A percentile compares a stretch with the other conserved stretches of the same genome.
Conservation (phyloP, 2,797 vertebrate genomes). For the Paramormyrops hopkinsi region DNA sequence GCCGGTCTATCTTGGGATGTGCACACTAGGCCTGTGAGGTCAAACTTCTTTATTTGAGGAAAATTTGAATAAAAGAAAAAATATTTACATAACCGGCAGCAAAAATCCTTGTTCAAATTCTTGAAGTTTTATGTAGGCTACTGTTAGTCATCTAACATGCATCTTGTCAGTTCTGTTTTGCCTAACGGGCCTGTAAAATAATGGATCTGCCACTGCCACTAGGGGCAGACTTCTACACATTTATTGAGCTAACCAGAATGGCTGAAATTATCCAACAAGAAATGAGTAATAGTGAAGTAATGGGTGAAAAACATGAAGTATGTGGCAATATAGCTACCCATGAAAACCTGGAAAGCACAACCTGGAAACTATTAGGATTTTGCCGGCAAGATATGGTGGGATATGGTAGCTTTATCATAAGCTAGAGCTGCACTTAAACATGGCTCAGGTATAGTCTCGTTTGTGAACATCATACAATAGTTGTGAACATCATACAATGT, state of each 20-base stretch:
- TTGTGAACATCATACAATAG: too few species aligned
- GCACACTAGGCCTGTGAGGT: neutral
- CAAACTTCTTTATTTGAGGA: neutral
- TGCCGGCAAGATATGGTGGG: neutral
- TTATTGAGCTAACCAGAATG: neutral
- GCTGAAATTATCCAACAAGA: neutral
- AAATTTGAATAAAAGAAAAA: neutral
- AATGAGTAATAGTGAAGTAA: neutral
- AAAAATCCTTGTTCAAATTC: neutral
- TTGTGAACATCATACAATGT: too few species aligned
- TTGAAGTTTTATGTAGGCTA: neutral
- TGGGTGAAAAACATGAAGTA: neutral
- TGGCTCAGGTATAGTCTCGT: too few species aligned
- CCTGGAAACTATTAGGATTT: neutral
- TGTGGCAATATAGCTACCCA: neutral
- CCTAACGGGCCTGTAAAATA: neutral
- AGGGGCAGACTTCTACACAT: neutral
- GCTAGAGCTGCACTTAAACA: too few species aligned
- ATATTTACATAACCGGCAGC: neutral
- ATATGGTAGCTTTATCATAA: too few species aligned
- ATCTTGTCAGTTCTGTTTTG: neutral
- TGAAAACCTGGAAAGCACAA: neutral
- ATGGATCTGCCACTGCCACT: neutral
- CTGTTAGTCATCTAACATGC: neutral
- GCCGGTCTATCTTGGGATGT: neutral